These are phyloP conservation scores for Eurystomus gularis DNA, from an alignment of 2,113 vertebrate genomes.

Conservation along the genomic window DNA sequence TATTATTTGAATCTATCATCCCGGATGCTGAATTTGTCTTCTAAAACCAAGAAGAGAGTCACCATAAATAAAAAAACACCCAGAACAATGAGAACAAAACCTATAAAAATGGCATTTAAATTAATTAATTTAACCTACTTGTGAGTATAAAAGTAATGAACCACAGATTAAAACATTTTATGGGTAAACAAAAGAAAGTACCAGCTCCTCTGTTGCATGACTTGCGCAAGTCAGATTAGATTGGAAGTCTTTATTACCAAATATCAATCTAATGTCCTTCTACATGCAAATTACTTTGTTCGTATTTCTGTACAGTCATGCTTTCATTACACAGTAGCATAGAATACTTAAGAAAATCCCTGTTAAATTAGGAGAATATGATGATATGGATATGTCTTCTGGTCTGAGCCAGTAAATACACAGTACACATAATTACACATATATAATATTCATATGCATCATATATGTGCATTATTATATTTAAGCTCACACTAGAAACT, in stretches of 20 bases:
- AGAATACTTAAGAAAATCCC: too few species aligned
- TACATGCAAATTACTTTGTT: background rate
- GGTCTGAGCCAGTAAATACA: background rate
- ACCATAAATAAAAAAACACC: background rate
- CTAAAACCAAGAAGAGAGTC: background rate
- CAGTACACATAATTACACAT: background rate
- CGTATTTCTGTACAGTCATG: background rate
- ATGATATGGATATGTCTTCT: background rate
- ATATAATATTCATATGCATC: background rate
- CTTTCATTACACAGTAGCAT: too few species aligned
- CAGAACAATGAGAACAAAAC: background rate
- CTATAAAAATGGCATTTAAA: background rate
- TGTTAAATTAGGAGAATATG: too few species aligned
- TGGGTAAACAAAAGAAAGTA: background rate
- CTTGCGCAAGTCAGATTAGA: background rate
- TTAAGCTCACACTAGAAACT: background rate
- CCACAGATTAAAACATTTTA: background rate
- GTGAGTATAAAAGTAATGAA: background rate
- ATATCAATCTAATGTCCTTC: background rate
- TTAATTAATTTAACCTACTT: background rate
- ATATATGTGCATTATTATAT: background rate
- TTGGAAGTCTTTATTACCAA: background rate
- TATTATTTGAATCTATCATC: background rate
- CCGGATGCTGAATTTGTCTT: background rate
- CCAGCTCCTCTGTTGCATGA: background rate